Evolutionary conservation across 2,888 invertebrate genomes (phyloP).

Genomic region (Xylota sylvarum): DNA sequence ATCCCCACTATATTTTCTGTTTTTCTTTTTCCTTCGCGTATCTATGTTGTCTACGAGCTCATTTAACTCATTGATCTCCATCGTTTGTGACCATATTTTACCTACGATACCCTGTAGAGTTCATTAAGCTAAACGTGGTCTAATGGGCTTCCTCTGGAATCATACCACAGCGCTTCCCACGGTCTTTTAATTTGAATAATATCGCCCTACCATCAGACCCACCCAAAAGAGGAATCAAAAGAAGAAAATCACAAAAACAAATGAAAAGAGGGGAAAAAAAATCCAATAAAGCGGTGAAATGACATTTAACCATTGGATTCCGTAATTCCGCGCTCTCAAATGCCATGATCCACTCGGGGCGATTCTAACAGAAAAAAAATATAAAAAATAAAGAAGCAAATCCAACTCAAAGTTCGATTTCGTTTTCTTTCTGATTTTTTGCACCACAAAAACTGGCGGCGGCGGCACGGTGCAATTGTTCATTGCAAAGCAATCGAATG

Average conservation of each 20-base stretch:
- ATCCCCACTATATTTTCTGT: too few species aligned
- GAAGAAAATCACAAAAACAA: slow-evolving; percentile 7
- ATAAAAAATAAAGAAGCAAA: neutral
- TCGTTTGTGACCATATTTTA: neutral
- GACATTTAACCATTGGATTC: slow-evolving; percentile 65
- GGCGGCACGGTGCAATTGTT: slow-evolving; percentile 9
- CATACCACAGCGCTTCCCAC: slow-evolving; percentile 50
- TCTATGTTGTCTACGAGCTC: too few species aligned
- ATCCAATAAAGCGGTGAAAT: slow-evolving; percentile 57
- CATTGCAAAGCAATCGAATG: slow-evolving; percentile 50
- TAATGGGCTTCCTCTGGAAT: slow-evolving; percentile 17
- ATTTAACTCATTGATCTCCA: neutral
- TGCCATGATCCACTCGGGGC: slow-evolving; percentile 63
- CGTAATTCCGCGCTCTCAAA: slow-evolving; percentile 59
- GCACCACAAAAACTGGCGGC: slow-evolving; percentile 19
- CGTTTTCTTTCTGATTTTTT: slow-evolving; percentile 39
- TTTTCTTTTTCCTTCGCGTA: too few species aligned
- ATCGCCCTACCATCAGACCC: slow-evolving; percentile 34
- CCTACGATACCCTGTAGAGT: neutral
- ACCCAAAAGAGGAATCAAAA: slow-evolving; percentile 35
- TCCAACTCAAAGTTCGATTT: slow-evolving; percentile 7
- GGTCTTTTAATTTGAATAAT: slow-evolving; percentile 49
- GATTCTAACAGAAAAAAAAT: slow-evolving; percentile 30
- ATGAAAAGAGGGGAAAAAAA: slow-evolving; percentile 15
- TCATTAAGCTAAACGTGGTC: slow-evolving; percentile 42